phyloP scores from a whole-genome alignment of 2,888 invertebrate genomes.

The Litoditis marina region DNA sequence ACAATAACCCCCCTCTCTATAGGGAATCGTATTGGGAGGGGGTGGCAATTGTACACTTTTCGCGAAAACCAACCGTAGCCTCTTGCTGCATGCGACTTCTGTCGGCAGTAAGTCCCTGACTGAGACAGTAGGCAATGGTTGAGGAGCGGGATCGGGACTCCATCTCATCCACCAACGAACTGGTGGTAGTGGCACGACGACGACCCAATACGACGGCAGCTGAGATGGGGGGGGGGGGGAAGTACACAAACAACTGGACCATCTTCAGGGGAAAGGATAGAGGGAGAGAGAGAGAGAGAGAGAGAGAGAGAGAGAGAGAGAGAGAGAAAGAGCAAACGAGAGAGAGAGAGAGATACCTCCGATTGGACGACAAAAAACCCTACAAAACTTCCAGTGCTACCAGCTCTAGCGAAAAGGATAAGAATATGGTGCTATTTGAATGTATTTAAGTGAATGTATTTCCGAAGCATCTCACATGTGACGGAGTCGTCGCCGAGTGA shows the following conservation, averaged over 20 bases:
- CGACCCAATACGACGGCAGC: too few relatives aligned
- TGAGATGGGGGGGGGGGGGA: background rate
- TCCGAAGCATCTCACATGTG: slow-evolving; percentile 10
- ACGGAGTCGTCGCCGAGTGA: slow-evolving; percentile 13
- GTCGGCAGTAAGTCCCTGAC: slow-evolving; percentile 27
- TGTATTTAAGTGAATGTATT: too few relatives aligned
- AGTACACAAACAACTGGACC: background rate
- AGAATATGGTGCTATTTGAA: too few relatives aligned
- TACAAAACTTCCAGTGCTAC: too few relatives aligned
- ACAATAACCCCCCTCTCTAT: too few relatives aligned
- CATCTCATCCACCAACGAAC: slow-evolving; percentile 9
- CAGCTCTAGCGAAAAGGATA: too few relatives aligned
- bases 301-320: background rate
- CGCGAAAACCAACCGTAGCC: too few relatives aligned
- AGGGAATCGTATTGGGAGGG: too few relatives aligned
- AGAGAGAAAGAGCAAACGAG: too few relatives aligned
- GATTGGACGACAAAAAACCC: too few relatives aligned
- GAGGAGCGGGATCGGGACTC: slow-evolving; percentile 21
- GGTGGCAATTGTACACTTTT: too few relatives aligned
- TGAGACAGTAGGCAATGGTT: slow-evolving; percentile 28
- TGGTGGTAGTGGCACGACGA: slow-evolving; percentile 9
- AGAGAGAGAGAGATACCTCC: too few relatives aligned
- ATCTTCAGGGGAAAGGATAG: background rate
- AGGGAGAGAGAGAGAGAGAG: background rate
- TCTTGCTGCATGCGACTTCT: slow-evolving; percentile 27